Evolutionary conservation across 2,888 invertebrate species (phyloP), one percentile per base, ranked within the genome.

Genomic region (Allophyes oxyacanthae): DNA sequence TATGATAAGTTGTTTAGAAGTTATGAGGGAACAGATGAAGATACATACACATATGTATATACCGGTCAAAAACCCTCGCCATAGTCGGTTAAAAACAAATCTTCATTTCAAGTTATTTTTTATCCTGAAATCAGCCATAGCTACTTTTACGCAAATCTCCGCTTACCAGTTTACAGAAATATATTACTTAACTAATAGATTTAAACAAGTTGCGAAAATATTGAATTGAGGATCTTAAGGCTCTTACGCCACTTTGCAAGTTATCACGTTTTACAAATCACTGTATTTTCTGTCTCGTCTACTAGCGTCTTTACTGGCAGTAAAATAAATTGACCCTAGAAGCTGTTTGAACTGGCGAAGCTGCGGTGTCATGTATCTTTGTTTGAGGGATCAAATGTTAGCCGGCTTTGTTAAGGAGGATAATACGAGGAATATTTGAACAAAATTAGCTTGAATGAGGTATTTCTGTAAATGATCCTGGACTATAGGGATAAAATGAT

Each of bases 211-310:
- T 61, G 71, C 75, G 72, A 81, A 74, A 80, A 77, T 77, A 83
- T 83, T 79, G 79, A 79, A 86, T 82, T 20, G 67, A 69, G 41
- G 61, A 65, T 72, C 75, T 82, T 75, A 78, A 71, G 59, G 6
- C 72, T 74, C 74, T 77, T 74, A 75, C 81, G 76, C 82, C 77
- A 81, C n/a, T 72, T 63, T 61, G 67, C 70, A 60, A 77, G 75
- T 78, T 80, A 78, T 75, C 78, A 81, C 72, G 77, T 82, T 79
- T 75, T 81, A 81, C 78, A 82, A 83, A 85, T 83, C 74, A 76
- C 76, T 70, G 66, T 60, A 64, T 66, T 74, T 70, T 69, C 73
- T 71, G 69, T 72, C 64, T 63, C 76, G 71, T 28, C 71, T 77
- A 70, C 61, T 8, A 28, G 28, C 8, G 28, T 28, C 65, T 78